phyloP scores from a whole-genome alignment of 2,888 invertebrate species.

The Cacoxenus indagator region DNA sequence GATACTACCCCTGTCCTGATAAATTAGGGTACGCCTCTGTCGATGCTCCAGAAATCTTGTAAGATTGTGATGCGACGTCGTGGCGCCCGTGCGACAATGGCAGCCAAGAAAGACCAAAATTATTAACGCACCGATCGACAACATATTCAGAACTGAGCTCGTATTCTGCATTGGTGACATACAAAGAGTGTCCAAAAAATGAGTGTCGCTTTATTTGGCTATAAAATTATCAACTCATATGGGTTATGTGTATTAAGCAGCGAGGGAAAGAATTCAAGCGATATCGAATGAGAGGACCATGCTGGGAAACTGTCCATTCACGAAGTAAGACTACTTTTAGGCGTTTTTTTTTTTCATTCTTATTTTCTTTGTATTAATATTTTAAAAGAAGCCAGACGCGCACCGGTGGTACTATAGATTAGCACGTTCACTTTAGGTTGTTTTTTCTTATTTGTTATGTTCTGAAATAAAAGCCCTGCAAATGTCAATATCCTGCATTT shows the following conservation, averaged over 20 bases:
- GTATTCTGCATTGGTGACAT: background rate
- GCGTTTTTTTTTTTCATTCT: no score
- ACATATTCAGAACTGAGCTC: background rate
- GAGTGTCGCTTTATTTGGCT: background rate
- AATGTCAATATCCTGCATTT: no score
- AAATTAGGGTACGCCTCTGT: background rate
- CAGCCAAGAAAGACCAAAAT: background rate
- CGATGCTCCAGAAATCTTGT: slow-evolving; percentile 1
- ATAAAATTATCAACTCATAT: background rate
- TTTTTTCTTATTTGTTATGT: no score
- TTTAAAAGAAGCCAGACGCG: no score
- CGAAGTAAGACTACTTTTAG: no score
- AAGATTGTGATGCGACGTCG: slow-evolving; percentile 12
- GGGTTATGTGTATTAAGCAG: background rate
- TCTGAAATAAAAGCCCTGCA: no score
- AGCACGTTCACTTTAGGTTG: no score
- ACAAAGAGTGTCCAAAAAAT: background rate
- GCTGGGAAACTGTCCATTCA: no score
- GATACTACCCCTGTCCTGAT: background rate
- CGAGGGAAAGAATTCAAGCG: no score
- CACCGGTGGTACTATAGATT: no score
- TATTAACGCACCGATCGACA: background rate
- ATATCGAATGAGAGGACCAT: no score
- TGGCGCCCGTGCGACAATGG: slow-evolving; percentile 23
- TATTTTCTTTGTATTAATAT: no score